Base-by-base conservation (phyloP, 2,797 vertebrate species). In the Tolypeutes matacus region DNA sequence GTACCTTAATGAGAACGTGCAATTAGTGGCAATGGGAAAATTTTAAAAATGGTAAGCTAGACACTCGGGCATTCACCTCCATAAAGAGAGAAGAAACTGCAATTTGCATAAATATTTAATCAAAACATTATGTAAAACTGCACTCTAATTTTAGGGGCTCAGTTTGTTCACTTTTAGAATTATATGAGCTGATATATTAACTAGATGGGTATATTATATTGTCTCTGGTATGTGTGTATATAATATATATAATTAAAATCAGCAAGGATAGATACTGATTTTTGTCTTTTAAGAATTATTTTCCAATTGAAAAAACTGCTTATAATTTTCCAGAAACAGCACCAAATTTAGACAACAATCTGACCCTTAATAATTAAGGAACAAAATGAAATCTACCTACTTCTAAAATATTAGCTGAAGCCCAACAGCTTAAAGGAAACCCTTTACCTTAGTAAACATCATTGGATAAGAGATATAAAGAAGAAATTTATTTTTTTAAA, bases 141-240 rank as follows among this genome's bases (percentile, higher is more conserved):
- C 20, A n/a, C 21, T 83, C 64, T 83, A 75, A 93, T 76, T 93
- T 89, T 51, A 84, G 15, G 13, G 23, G 69, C 29, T 69, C 39
- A 2, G 60, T 77, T 91, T 81, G 78, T 60, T 56, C 34, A 78
- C 49, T 84, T 86, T 82, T 89, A 77, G 42, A 91, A 81, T 87
- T 70, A n/a, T 25, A 60, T 6, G 23, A 3, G 42, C 34, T 89
- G 8, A 67, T 51, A 56, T 34, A n/a, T 76, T 72, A 51, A 70
- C 91, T 53, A 62, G 53, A 88, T 39, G 2, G 56, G 4, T 20
- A 58, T 42, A 76, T 46, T 64, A 36, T 7, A 4, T 36, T 70
- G 17, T 72, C 9, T 78, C 21, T 42, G 15, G 0, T 58, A 46
- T 65, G 3, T 60, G 21, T 76, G 13, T 11, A 49, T 27, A 11